phyloP scores from a whole-genome alignment of 2,888 invertebrate genomes.

The Lottia scabra region DNA sequence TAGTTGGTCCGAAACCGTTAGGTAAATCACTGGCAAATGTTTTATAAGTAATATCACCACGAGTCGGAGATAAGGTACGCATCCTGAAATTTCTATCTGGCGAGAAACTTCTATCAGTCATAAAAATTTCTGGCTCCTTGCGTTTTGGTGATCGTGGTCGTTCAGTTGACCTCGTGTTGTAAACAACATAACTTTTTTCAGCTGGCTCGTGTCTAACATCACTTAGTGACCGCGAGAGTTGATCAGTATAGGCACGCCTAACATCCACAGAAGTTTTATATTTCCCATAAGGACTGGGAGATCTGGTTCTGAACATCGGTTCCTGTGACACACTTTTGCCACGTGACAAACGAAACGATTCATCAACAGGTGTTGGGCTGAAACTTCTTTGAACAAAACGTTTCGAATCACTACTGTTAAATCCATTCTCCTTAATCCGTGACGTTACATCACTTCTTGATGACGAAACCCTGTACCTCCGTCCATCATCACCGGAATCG shows the following conservation, averaged over 20 bases:
- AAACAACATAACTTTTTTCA: constrained; percentile 13
- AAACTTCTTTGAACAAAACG: constrained; percentile 14
- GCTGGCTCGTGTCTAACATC: not conserved
- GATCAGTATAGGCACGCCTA: not conserved
- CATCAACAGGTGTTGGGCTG: not conserved
- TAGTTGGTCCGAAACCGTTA: not conserved
- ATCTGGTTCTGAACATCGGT: not conserved
- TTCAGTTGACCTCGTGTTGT: constrained; percentile 6
- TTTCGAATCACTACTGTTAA: not conserved
- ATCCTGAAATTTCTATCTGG: not conserved
- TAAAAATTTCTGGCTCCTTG: not conserved
- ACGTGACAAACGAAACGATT: not conserved
- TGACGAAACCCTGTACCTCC: constrained; percentile 11
- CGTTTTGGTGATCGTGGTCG: not conserved
- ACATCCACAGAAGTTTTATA: constrained; percentile 8
- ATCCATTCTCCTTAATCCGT: not conserved
- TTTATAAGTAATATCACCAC: not conserved
- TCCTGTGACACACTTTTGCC: not conserved
- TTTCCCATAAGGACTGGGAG: not conserved
- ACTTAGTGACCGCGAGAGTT: not conserved
- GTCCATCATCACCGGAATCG: constrained; percentile 7
- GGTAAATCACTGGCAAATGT: not conserved
- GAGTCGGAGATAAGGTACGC: not conserved
- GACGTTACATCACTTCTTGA: constrained; percentile 1
- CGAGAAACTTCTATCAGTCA: not conserved